phyloP scores from a whole-genome alignment of 2,888 invertebrate species.

The Caenorhabditis uteleia region DNA sequence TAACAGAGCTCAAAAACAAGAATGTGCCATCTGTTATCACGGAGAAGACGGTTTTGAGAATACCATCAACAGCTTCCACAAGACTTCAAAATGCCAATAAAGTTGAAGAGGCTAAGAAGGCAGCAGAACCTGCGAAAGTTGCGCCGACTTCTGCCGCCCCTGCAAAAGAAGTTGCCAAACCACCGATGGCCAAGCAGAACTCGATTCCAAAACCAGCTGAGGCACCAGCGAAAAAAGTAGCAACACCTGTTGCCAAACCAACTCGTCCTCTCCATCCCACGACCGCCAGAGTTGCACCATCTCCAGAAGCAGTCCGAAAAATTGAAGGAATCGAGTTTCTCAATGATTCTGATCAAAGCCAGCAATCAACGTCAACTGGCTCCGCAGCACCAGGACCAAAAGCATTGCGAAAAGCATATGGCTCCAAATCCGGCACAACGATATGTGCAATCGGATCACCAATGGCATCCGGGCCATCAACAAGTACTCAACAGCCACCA shows the following conservation, averaged over 20 bases:
- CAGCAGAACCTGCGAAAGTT: slow-evolving; percentile 2
- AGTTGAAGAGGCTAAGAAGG: slow-evolving; percentile 1
- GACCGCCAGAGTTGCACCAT: slow-evolving; percentile 6
- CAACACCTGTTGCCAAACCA: not conserved
- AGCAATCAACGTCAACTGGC: slow-evolving; percentile 19
- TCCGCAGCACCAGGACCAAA: slow-evolving; percentile 39
- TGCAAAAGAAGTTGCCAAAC: slow-evolving; percentile 2
- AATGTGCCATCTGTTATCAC: slow-evolving; percentile 15
- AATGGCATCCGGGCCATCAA: slow-evolving; percentile 37
- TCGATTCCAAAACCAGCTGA: slow-evolving; percentile 29
- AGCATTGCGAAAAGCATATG: slow-evolving; percentile 53
- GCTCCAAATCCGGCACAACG: slow-evolving; percentile 55
- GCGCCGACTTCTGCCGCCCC: slow-evolving; percentile 6
- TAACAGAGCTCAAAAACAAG: slow-evolving; percentile 45
- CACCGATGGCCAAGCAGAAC: slow-evolving; percentile 15
- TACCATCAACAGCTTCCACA: slow-evolving; percentile 27
- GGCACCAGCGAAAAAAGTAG: too few relatives aligned
- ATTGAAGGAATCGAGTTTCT: slow-evolving; percentile 48
- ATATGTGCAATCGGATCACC: slow-evolving; percentile 54
- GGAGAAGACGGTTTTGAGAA: slow-evolving; percentile 19
- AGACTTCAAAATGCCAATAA: too few relatives aligned
- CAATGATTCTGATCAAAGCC: slow-evolving; percentile 11
- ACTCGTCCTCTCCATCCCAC: too few relatives aligned
- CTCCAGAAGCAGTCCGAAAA: slow-evolving; percentile 37
- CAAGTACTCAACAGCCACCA: slow-evolving; percentile 10